phyloP scores from a whole-genome alignment of 2,113 vertebrate species.

The Astur gentilis region DNA sequence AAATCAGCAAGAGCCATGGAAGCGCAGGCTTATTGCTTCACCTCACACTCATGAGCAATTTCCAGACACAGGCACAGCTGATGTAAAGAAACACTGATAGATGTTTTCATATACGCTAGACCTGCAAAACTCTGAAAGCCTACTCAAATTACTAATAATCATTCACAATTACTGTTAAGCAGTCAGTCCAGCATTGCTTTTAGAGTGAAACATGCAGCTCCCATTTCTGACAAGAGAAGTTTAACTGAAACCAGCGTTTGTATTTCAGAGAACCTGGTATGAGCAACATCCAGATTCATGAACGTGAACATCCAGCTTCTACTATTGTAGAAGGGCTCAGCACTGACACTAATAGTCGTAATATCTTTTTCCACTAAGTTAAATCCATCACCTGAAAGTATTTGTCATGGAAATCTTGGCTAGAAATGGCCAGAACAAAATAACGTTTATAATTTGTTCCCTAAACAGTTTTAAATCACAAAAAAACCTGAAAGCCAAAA shows the following conservation, averaged over 20 bases:
- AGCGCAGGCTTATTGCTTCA: neutral
- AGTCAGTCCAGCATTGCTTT: neutral
- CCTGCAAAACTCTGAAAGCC: neutral
- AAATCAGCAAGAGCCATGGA: neutral
- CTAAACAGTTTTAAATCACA: neutral
- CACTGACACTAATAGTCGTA: neutral
- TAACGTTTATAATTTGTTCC: neutral
- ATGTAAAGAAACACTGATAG: neutral
- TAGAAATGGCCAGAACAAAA: neutral
- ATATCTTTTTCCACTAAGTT: neutral
- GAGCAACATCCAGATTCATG: neutral
- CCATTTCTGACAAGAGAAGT: neutral
- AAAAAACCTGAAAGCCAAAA: neutral
- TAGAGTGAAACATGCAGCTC: neutral
- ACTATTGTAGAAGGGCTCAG: neutral
- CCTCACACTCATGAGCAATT: neutral
- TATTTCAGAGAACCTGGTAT: neutral
- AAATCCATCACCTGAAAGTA: neutral
- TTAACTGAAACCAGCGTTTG: neutral
- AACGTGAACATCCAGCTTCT: neutral
- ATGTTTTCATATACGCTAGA: neutral
- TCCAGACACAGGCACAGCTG: neutral
- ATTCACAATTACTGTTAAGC: neutral
- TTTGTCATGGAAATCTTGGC: neutral
- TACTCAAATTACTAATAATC: neutral